These are phyloP conservation scores for Elymnias hypermnestra DNA, from an alignment of 1,140 invertebrate species.

Conservation along the genomic window DNA sequence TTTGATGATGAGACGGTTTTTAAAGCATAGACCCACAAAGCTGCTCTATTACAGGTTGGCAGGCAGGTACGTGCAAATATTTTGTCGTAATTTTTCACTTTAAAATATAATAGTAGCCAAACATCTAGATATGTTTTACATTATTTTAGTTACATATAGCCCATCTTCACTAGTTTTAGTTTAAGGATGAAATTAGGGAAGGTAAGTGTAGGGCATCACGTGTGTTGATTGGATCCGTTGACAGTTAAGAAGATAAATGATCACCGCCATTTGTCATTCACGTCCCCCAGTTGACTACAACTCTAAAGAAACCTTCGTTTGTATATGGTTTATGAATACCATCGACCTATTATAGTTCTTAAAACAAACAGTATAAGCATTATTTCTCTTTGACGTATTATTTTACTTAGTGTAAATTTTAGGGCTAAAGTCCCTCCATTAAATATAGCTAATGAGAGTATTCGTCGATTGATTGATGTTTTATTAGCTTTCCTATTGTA, in stretches of 20 bases:
- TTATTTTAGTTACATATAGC: not conserved
- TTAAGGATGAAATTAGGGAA: constrained; percentile 10
- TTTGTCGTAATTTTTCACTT: too few relatives aligned
- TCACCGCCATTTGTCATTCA: constrained; percentile 65
- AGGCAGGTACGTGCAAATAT: too few relatives aligned
- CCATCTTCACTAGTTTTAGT: not conserved
- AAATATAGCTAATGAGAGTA: constrained; percentile 63
- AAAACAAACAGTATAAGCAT: not conserved
- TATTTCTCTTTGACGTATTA: not conserved
- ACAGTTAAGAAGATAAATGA: constrained; percentile 72
- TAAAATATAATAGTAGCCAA: too few relatives aligned
- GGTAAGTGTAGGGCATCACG: constrained; percentile 31
- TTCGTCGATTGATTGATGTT: constrained; percentile 58
- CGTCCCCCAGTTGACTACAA: constrained; percentile 38
- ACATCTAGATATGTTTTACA: too few relatives aligned
- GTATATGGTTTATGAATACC: too few relatives aligned
- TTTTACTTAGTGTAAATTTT: not conserved
- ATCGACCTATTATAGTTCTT: constrained; percentile 15
- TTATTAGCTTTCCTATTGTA: constrained; percentile 25
- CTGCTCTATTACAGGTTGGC: too few relatives aligned
- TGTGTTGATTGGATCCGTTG: constrained; percentile 66
- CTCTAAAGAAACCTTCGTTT: constrained; percentile 22
- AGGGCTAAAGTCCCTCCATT: constrained; percentile 40
- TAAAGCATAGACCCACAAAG: too few relatives aligned
- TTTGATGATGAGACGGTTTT: too few relatives aligned